A percentile compares a stretch with the other conserved stretches of the same genome.
phyloP scores from a whole-genome alignment of 2,888 invertebrate genomes.

The Trisateles emortualis region DNA sequence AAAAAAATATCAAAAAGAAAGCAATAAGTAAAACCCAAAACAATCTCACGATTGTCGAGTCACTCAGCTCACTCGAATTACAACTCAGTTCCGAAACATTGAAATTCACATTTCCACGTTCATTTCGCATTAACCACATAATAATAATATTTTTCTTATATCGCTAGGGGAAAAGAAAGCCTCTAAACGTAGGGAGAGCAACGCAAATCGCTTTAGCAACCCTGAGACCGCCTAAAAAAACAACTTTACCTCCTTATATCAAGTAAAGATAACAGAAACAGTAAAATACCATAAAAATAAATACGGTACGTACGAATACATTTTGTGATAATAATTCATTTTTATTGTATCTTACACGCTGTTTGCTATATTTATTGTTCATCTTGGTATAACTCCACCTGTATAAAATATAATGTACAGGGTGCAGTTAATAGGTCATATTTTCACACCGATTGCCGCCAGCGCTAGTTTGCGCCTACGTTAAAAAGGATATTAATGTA shows the following conservation, averaged over 20 bases:
- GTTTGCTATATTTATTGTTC: conserved; percentile 83
- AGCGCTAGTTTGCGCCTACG: conserved; percentile 41
- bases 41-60: conserved; percentile 27
- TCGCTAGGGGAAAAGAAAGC: conserved; percentile 41
- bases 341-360: conserved; percentile 85
- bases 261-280: conserved; percentile 66
- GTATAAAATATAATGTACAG: conserved; percentile 79
- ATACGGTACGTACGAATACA: conserved; percentile 76
- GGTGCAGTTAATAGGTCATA: conserved; percentile 72
- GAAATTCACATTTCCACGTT: conserved; percentile 33
- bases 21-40: conserved; percentile 9
- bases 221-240: conserved; percentile 58
- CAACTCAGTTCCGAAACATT: conserved; percentile 35
- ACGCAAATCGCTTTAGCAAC: conserved; percentile 56
- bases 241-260: conserved; percentile 62
- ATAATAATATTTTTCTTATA: conserved; percentile 51
- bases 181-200: conserved; percentile 45
- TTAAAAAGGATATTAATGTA: conserved; percentile 50
- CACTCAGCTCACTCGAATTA: conserved; percentile 21
- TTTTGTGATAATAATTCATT: conserved; percentile 84
- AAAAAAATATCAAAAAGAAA: conserved; percentile 1
- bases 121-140: conserved; percentile 45
- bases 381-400: conserved; percentile 76
- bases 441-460: conserved; percentile 63
- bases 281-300: conserved; percentile 67